Evolutionary conservation across 2,888 invertebrate species (phyloP).

Genomic region (Agrochola circellaris): DNA sequence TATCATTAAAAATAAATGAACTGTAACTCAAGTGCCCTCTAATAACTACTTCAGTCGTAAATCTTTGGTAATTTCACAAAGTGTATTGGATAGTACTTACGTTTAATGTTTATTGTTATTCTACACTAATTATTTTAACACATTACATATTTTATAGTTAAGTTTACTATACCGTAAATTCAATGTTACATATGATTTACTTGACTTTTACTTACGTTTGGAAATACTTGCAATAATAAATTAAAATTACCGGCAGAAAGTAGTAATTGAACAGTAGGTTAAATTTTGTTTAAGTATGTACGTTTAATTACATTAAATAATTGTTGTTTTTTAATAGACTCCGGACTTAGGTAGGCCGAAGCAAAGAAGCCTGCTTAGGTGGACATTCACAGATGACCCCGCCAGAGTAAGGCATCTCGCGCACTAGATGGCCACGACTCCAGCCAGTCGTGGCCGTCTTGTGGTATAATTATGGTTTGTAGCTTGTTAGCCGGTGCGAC

Average conservation of each 20-base stretch:
- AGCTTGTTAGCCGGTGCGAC: too few relatives aligned
- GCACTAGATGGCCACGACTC: too few relatives aligned
- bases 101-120: constrained; percentile 53
- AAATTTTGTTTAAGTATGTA: not conserved
- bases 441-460: too few relatives aligned
- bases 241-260: not conserved
- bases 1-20: constrained; percentile 43
- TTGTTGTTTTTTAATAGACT: too few relatives aligned
- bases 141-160: constrained; percentile 5
- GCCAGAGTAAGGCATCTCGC: too few relatives aligned
- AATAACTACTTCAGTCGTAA: constrained; percentile 29
- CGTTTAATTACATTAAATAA: not conserved
- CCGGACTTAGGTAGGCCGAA: too few relatives aligned
- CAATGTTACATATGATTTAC: constrained; percentile 1
- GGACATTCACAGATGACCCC: too few relatives aligned
- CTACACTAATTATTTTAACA: constrained; percentile 41
- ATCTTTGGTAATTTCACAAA: constrained; percentile 41
- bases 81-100: constrained; percentile 15
- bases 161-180: constrained; percentile 6
- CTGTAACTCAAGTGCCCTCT: constrained; percentile 14
- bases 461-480: too few relatives aligned
- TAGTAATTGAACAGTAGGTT: not conserved
- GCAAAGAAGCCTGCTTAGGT: too few relatives aligned
- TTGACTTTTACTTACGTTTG: constrained; percentile 18
- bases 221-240: not conserved